Conservation (phyloP, 2,797 vertebrate species). For the Cryptoprocta ferox region DNA sequence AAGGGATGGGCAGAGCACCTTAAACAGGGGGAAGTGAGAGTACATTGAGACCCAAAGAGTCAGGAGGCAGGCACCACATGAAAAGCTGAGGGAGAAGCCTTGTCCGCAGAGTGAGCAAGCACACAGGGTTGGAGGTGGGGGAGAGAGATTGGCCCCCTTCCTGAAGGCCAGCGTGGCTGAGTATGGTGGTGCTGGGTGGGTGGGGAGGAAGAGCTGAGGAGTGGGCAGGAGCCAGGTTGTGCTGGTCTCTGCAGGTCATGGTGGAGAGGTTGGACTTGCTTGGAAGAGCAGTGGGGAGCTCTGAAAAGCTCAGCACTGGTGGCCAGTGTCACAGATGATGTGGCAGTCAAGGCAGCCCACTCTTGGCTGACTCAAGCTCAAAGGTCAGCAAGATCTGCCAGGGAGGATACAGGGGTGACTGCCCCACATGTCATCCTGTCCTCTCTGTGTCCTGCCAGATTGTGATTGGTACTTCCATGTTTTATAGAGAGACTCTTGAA, state of each 20-base stretch:
- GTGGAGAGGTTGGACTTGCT: background rate
- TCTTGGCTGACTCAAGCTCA: fast-evolving
- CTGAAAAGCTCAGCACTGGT: background rate
- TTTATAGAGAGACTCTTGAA: background rate
- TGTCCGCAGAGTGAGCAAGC: background rate
- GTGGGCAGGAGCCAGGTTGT: background rate
- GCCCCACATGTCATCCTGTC: background rate
- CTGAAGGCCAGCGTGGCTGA: background rate
- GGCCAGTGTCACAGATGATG: background rate
- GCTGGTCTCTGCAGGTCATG: background rate
- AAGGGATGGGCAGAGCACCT: background rate
- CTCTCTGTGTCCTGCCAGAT: background rate
- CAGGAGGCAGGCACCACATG: background rate
- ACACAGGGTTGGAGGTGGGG: background rate
- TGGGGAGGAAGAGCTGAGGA: background rate
- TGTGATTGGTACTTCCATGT: background rate
- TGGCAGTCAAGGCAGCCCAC: fast-evolving
- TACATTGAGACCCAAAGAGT: background rate
- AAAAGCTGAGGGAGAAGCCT: background rate
- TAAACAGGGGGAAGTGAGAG: background rate
- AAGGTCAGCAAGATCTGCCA: too few relatives aligned
- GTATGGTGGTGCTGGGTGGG: background rate
- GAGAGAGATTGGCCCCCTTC: background rate
- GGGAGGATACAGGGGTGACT: background rate
- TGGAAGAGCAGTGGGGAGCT: background rate